Base-by-base conservation (phyloP, 2,888 invertebrate species). In the Meloe dianella region DNA sequence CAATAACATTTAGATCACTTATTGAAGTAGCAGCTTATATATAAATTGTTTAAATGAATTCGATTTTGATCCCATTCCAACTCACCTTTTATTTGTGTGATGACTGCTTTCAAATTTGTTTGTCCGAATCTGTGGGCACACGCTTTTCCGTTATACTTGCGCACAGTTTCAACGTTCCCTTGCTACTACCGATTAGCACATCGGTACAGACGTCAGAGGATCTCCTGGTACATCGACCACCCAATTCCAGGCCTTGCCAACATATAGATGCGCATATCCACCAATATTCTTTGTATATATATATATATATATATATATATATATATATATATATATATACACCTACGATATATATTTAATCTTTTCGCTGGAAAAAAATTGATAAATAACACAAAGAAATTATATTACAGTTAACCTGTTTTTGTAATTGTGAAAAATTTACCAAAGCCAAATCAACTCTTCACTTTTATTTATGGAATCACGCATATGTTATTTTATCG, bases 401-500 rank as follows among this genome's bases (percentile, higher is more conserved):
- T n/a, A n/a, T n/a, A n/a, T n/a, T n/a, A n/a, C n/a, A n/a, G n/a
- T n/a, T n/a, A n/a, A n/a, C n/a, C n/a, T n/a, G n/a, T 7, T 22
- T 51, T 22, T 9, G 22, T 12, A 51, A 51, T 51, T 51, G 2
- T 12, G 9, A 0, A 20, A 9, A 12, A 51, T 51, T 22, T 5
- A 22, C 14, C 51, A 51, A 51, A 24, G 51, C 12, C 51, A 12
- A 12, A 51, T 1, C 24, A 22, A 22, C 4, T 51, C 51, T 51
- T 51, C 12, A 51, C 2, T 22, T 51, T 22, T 24, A 22, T 51
- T 51, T 51, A 51, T 51, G 20, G 22, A 6, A 51, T 4, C 51
- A 22, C 22, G 51, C 51, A 51, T 51, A 51, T n/a, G 22, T 51
- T 22, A 51, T 22, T 51, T 51, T 12, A 51, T n/a, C n/a, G n/a